Base-by-base conservation (phyloP, 2,797 vertebrate species). In the Phataginus tetradactyla region DNA sequence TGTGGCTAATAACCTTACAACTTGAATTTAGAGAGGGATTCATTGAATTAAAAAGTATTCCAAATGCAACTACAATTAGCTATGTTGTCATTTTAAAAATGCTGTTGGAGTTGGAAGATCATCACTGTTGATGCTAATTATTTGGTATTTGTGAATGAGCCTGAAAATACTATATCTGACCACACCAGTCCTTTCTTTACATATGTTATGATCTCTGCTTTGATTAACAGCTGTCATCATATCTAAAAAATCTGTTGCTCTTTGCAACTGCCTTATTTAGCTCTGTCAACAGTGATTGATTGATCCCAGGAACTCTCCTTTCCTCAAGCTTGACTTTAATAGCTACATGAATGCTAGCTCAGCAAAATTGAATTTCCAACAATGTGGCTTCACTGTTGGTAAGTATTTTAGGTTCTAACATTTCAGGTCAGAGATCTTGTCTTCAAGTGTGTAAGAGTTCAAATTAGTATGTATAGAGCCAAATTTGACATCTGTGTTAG, bases 71-170 rank as follows among this genome's bases (percentile, higher is more conserved):
- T 42, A 34, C 29, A 87, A 25, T 87, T 49, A 49, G 34, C 34
- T 91, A 8, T 64, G 37, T 80, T 95, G 21, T 77, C 55, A 7
- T 77, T 92, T 72, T 7, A 61, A 51, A 91, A 95, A 91, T 64
- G 17, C 18, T 49, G 1, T 77, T 92, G n/a, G 34, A 68, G 9
- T 92, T 87, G 71, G 32, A 81, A 94, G 57, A n/a, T 75, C 59
- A 83, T 59, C 49, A 23, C 32, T 74, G 14, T 68, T 78, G 39
- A 15, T 91, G 55, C 20, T 59, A 39, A 68, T 81, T 86, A 11
- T 90, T 94, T 89, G 68, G 2, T 75, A 14, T 89, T 88, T 86
- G 53, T 75, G 59, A 68, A 66, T 83, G 34, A 93, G 9, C 34
- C 20, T 49, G 42, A 49, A 55, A 86, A 72, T 45, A 53, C 27